Base-by-base conservation (phyloP, 2,797 vertebrate species). In the Streptopelia turtur region DNA sequence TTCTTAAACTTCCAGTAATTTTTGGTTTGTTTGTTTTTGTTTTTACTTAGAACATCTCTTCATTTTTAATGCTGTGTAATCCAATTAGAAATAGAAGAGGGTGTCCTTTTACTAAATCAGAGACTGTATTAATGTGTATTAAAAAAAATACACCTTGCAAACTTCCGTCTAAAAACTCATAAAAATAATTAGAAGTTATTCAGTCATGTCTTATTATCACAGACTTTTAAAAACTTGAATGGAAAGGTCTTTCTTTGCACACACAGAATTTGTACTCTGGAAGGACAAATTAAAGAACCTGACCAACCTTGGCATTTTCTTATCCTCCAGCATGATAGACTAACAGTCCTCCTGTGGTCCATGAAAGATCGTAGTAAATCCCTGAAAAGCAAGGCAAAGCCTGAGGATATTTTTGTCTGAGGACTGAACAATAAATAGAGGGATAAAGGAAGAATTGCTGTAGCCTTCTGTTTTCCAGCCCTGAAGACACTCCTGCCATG, bases 301-400 rank as follows among this genome's bases (percentile, higher is more conserved):
- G 61, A 75, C 13, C 53, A 89, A 41, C 13, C 4, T 5, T 83
- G 64, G 35, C 72, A 80, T 92, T 90, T 88, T 81, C 61, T 75
- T 37, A 64, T 81, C 33, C 11, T 83, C 28, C 50, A 57, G 33
- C 81, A 86, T 57, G 49, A 49, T 57, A 78, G 65, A 71, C 53
- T 86, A 50, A 65, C 33, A 68, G 56, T 87, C 20, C 78, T 82
- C 63, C 16, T 83, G 83, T 60, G 52, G 53, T 83, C 72, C 45
- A 41, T 56, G 68, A 83, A 83, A 87, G 35, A 90, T 27, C 1
- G 5, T 9, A 9, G 14, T 53, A 87, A 89, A 53, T 83, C 82
- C 68, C 76, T 64, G 53, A 71, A 85, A 95, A 93, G 39, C 11
- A 74, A 80, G 65, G 25, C 39, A 83, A 95, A 94, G 53, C 43